Percentiles rank a stretch among this genome's conserved stretches.
phyloP scores from a whole-genome alignment of 2,113 vertebrate species.

The Podarcis muralis region DNA sequence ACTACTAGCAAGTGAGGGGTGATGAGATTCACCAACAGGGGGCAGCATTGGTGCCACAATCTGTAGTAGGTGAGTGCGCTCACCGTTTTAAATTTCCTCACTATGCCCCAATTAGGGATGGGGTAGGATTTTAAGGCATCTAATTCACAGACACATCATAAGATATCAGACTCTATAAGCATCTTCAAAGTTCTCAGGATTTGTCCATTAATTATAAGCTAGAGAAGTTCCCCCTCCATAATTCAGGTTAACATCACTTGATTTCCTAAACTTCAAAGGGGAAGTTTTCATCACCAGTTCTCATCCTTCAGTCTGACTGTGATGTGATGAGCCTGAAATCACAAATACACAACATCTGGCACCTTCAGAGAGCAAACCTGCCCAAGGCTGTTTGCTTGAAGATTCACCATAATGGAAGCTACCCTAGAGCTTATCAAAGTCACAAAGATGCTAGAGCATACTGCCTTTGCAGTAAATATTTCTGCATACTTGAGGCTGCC shows the following conservation, averaged over 20 bases:
- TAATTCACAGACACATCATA: neutral
- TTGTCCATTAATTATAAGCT: slow-evolving; percentile 14
- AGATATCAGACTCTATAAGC: neutral
- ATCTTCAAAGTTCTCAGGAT: neutral
- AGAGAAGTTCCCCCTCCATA: neutral
- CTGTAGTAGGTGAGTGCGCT: neutral
- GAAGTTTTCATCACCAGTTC: neutral
- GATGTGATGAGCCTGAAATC: neutral
- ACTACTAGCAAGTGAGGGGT: neutral
- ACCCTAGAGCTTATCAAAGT: slow-evolving; percentile 3
- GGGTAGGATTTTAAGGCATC: neutral
- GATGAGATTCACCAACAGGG: too few relatives aligned
- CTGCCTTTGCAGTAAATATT: neutral
- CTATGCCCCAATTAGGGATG: neutral
- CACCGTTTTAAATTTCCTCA: neutral
- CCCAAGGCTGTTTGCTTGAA: slow-evolving; percentile 33
- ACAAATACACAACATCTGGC: neutral
- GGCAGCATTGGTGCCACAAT: neutral
- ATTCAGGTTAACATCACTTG: slow-evolving; percentile 4
- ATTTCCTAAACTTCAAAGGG: slow-evolving; percentile 6
- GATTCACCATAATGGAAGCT: slow-evolving; percentile 17
- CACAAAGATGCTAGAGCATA: neutral
- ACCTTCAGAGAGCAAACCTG: slow-evolving; percentile 20
- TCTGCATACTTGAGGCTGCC: neutral
- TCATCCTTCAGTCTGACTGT: neutral